Base-by-base conservation (phyloP, 2,113 vertebrate genomes). In the Parus major region DNA sequence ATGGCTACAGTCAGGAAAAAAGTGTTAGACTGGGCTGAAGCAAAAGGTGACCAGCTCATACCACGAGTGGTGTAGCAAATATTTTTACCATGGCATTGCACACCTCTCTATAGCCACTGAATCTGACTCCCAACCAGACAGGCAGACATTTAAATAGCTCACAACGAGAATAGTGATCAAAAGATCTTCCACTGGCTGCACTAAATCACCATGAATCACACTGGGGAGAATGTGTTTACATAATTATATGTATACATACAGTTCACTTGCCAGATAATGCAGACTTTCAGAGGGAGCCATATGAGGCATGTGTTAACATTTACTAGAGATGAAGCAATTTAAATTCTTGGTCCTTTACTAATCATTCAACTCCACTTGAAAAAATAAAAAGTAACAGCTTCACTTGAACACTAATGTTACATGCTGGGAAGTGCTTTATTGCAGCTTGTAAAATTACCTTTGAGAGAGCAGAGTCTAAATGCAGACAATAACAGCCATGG, bases 321-420 rank as follows among this genome's bases (percentile, higher is more conserved):
- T 93, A 89, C 83, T 73, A 94, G 79, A 89, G 90, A 97, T 86
- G 92, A 96, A 78, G 87, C 81, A 88, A 91, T 95, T 91, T 90
- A 85, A 92, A 96, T 91, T 94, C 80, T 77, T 65, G 42, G 82
- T 92, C 86, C 72, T 96, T 82, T 90, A 77, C 83, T 95, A 97
- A 97, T 95, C 92, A 95, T 88, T 86, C 86, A 89, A 90, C 85
- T 94, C 83, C 91, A 96, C 95, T 97, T 94, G 91, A 92, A 95
- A 95, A 94, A 95, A 96, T 80, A 96, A 92, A 95, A 95, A 83
- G 76, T 88, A 96, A 95, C 80, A 91, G 75, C 92, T 93, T 93
- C 79, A 86, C 83, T 95, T 73, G 92, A 97, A 91, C 88, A 90
- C 75, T 83, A 90, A 86, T 78, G 92, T 70, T 93, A 95, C 95